Base-by-base conservation (phyloP, 1,140 invertebrate species). In the Drosophila bocqueti region DNA sequence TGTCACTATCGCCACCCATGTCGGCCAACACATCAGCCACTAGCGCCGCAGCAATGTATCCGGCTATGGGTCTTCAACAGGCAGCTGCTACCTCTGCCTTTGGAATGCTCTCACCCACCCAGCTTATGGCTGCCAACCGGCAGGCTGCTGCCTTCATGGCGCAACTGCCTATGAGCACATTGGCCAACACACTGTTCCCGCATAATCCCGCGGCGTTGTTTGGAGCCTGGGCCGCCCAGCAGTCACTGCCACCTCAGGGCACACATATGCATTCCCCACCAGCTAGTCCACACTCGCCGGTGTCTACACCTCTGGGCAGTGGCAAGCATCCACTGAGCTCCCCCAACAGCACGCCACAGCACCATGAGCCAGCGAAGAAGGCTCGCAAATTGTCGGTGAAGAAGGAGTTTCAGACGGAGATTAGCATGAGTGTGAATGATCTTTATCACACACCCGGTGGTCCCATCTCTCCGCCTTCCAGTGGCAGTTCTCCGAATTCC, bases 151-250 rank as follows among this genome's bases (percentile, higher is more conserved):
- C 92, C 18, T 86, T 93, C 49, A 93, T 93, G 91, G 89, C 91
- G 1, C 91, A 92, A 62, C 74, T 93, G 47, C 92, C 92, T 13
- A 91, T 93, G 85, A 91, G 83, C 58, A 87, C 87, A 26, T 38
- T 92, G 72, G 92, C 92, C 43, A 91, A 63, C 58, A 91, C 91
- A 9, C 64, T 94, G 0, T 95, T 94, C 64, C 85, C 92, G 13
- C 94, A 94, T 57, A 93, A 94, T 79, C 94, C 94, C 2, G 94
- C 93, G 0, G 94, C 93, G 0, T 73, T 95, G 42, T 95, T 95
- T 76, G 93, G 95, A 93, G 92, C 93, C 50, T 74, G 94, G 87
- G 69, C 92, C 42, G 93, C 87, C 15, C 85, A 62, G 72, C 45
- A 91, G 83, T 9, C 87, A 86, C 4, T 93, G 79, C 93, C 55